Evolutionary conservation across 2,113 vertebrate species (phyloP).

Genomic region (Colinus virginianus): DNA sequence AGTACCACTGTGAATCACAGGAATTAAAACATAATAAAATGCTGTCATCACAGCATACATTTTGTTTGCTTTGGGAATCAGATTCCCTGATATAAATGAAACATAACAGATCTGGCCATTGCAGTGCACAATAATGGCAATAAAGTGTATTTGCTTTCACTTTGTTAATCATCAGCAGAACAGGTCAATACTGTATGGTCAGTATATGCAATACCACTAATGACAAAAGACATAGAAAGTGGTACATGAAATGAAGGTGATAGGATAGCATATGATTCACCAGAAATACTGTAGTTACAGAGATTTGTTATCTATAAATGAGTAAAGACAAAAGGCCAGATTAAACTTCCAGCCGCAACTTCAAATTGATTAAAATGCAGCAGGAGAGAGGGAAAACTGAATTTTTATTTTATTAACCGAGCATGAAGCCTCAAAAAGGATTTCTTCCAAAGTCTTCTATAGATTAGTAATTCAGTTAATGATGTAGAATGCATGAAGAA

Average conservation of each 20-base stretch:
- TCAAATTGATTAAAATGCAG: neutral
- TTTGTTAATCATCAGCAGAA: neutral
- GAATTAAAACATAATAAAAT: neutral
- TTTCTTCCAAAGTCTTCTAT: neutral
- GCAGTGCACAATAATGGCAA: rapidly evolving
- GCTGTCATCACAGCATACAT: too few species aligned
- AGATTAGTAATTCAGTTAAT: neutral
- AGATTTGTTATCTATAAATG: neutral
- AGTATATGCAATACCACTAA: neutral
- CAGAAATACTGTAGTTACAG: neutral
- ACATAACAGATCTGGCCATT: neutral
- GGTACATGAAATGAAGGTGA: neutral
- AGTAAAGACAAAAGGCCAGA: neutral
- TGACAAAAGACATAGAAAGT: neutral
- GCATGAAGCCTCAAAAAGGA: neutral
- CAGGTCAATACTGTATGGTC: neutral
- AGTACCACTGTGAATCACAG: neutral
- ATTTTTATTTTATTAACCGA: neutral
- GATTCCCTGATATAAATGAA: neutral
- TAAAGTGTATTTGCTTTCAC: neutral
- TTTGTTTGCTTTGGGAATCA: neutral
- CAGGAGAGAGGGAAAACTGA: neutral
- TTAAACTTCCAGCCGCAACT: neutral
- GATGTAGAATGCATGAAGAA: neutral
- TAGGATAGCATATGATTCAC: neutral